phyloP scores from a whole-genome alignment of 1,140 invertebrate genomes.

The Polyergus mexicanus region DNA sequence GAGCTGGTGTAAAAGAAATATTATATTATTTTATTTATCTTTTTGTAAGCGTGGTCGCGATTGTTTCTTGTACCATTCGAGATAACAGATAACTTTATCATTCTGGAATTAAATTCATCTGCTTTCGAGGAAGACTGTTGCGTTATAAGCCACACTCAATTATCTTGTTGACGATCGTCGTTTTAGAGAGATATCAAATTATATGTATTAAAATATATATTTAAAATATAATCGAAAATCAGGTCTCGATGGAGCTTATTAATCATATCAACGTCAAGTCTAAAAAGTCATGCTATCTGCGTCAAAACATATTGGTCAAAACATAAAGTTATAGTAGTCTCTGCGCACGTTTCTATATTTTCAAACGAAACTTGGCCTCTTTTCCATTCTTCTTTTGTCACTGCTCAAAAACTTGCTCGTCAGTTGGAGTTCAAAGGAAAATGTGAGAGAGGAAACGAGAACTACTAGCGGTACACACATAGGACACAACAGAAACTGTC shows the following conservation, averaged over 20 bases:
- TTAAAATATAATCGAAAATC: not conserved
- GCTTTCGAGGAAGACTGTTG: slow-evolving; percentile 33
- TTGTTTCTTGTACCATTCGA: not conserved
- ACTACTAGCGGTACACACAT: not conserved
- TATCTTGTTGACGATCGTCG: slow-evolving; percentile 1
- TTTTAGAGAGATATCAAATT: not conserved
- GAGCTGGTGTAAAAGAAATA: not conserved
- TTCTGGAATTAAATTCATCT: not conserved
- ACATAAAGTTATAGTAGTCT: not conserved
- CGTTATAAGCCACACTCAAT: slow-evolving; percentile 46
- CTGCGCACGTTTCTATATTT: not conserved
- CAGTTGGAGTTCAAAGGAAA: slow-evolving; percentile 12
- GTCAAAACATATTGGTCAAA: not conserved
- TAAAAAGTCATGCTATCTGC: not conserved
- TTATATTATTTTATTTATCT: not conserved
- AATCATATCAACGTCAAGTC: not conserved
- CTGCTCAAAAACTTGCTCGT: slow-evolving; percentile 5
- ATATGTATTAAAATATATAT: not conserved
- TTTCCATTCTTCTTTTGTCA: slow-evolving; percentile 35
- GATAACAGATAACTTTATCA: slow-evolving; percentile 26
- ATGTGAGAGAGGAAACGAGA: slow-evolving; percentile 12
- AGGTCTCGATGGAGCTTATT: not conserved
- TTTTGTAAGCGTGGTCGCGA: not conserved
- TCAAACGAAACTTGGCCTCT: not conserved
- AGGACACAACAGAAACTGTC: slow-evolving; percentile 59